Conservation (phyloP, 1,140 invertebrate genomes). For the Drosophila tropicalis region DNA sequence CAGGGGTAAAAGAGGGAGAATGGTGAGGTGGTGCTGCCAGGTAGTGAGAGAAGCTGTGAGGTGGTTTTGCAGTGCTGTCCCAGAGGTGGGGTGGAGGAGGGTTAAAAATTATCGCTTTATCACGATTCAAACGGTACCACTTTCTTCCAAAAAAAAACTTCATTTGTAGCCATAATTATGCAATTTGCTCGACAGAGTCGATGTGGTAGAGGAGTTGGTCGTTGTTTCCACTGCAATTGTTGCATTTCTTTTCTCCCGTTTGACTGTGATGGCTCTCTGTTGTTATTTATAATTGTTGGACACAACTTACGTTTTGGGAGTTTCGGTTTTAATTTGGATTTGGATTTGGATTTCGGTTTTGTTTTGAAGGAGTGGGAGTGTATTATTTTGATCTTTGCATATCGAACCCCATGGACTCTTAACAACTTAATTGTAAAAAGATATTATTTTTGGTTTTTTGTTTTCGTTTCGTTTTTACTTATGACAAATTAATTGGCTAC, state of each 20-base stretch:
- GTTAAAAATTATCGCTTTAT: constrained; percentile 75
- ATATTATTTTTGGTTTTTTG: constrained; percentile 56
- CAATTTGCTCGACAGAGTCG: constrained; percentile 66
- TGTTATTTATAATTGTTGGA: constrained; percentile 62
- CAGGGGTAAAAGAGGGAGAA: background rate
- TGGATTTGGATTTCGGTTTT: background rate
- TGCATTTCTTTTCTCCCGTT: constrained; percentile 51
- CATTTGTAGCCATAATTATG: constrained; percentile 80
- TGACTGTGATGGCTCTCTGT: constrained; percentile 34
- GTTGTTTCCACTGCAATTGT: constrained; percentile 43
- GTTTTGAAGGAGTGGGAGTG: constrained; percentile 15
- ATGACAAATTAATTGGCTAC: constrained; percentile 77
- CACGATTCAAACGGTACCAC: constrained; percentile 80
- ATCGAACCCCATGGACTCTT: constrained; percentile 24
- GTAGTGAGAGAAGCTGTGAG: background rate
- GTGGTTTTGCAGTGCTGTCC: background rate
- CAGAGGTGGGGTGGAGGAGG: background rate
- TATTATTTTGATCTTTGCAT: constrained; percentile 40
- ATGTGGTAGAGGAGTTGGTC: constrained; percentile 1
- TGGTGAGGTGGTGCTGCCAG: background rate
- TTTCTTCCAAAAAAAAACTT: constrained; percentile 65
- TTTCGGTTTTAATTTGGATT: background rate
- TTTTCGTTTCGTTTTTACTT: constrained; percentile 52
- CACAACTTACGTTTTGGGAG: constrained; percentile 12
- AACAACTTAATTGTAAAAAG: constrained; percentile 71